A percentile compares a stretch with the other conserved stretches of the same genome.
phyloP scores from a whole-genome alignment of 2,113 vertebrate species.

The Zonotrichia leucophrys region DNA sequence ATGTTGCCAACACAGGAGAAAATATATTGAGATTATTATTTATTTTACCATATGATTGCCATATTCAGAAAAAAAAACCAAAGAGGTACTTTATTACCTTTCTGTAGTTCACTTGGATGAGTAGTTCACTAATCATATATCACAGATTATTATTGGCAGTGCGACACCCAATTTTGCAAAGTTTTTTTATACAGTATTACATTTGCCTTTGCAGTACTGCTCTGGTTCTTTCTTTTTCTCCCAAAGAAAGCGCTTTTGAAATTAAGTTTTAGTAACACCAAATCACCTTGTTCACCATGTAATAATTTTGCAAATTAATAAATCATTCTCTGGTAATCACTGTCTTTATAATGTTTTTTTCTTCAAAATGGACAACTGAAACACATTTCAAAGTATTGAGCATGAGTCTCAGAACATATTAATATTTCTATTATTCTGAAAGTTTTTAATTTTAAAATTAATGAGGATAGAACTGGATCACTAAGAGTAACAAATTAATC shows the following conservation, averaged over 20 bases:
- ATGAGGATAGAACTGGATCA: not conserved
- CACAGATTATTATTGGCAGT: not conserved
- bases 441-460: not conserved
- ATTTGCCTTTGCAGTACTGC: not conserved
- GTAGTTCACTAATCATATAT: not conserved
- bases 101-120: not conserved
- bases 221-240: conserved; percentile 10
- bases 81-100: not conserved
- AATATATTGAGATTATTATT: conserved; percentile 12
- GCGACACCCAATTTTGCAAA: not conserved
- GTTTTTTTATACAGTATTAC: not conserved
- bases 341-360: not conserved
- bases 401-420: not conserved
- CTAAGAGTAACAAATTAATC: not conserved
- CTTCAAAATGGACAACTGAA: conserved; percentile 25
- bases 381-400: conserved; percentile 45
- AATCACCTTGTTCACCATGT: not conserved
- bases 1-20: not conserved
- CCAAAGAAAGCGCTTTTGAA: not conserved
- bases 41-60: not conserved
- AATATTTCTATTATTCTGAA: not conserved
- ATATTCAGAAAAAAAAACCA: not conserved
- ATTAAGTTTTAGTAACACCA: not conserved
- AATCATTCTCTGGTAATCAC: not conserved
- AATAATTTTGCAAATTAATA: conserved; percentile 51